Evolutionary conservation across 2,797 vertebrate genomes (phyloP).

Genomic region (Amblyraja radiata): DNA sequence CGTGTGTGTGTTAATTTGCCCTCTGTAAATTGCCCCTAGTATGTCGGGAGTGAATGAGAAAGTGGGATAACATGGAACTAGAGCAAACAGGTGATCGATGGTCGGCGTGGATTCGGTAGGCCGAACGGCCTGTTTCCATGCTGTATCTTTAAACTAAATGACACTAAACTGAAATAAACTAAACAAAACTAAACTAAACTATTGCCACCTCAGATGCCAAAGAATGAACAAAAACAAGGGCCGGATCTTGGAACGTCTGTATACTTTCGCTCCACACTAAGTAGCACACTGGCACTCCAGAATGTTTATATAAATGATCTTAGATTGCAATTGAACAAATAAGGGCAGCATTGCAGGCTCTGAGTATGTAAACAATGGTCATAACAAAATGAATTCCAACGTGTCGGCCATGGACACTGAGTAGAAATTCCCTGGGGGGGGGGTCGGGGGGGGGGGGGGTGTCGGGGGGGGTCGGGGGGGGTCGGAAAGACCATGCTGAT

Average conservation of each 20-base stretch:
- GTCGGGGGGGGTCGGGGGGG: no score
- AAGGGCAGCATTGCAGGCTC: neutral
- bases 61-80: no score
- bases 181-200: neutral
- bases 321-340: neutral
- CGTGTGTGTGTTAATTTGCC: no score
- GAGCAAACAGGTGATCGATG: no score
- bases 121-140: no score
- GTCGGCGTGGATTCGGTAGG: no score
- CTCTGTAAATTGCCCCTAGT: no score
- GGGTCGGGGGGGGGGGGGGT: no score
- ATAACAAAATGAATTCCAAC: neutral
- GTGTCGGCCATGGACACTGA: neutral
- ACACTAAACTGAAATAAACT: no score
- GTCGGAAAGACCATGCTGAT: neutral
- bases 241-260: neutral
- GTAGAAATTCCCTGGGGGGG: neutral
- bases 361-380: neutral
- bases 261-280: neutral
- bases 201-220: neutral
- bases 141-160: no score
- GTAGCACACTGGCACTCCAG: neutral
- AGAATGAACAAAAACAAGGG: neutral
- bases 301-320: neutral
- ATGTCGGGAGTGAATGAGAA: no score